These are phyloP conservation scores for Pocillopora grandis DNA, from an alignment of 92 coral and sea anemone genomes.

Conservation along the genomic window DNA sequence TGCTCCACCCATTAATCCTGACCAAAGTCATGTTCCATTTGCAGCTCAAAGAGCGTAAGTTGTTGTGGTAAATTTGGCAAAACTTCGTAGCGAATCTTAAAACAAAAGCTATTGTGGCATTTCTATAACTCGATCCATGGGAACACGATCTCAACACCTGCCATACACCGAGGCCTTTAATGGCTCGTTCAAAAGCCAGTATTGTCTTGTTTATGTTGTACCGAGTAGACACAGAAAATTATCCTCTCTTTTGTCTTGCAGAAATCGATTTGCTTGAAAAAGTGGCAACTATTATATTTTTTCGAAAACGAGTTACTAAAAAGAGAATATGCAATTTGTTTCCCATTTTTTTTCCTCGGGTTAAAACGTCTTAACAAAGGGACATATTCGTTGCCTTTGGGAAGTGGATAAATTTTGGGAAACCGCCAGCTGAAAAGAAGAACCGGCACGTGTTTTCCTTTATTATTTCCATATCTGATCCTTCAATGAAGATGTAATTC, in stretches of 20 bases:
- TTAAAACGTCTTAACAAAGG: no score
- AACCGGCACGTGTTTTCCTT: conserved; percentile 44
- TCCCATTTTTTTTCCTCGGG: no score
- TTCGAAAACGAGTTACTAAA: background rate
- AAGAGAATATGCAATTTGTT: background rate
- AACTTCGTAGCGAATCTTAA: conserved; percentile 14
- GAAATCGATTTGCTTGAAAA: conserved; percentile 19
- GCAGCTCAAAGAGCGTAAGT: background rate
- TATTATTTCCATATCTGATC: conserved; percentile 4
- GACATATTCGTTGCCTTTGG: no score
- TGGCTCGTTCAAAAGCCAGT: conserved; percentile 24
- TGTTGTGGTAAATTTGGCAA: conserved; percentile 6
- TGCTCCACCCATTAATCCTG: background rate
- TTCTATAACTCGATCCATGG: conserved; percentile 26
- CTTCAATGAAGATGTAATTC: conserved; percentile 34
- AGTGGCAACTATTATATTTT: conserved; percentile 25
- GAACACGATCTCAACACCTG: conserved; percentile 24
- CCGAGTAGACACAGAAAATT: conserved; percentile 29
- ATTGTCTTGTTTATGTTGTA: conserved; percentile 33
- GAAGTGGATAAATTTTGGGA: no score
- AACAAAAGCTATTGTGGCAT: conserved; percentile 13
- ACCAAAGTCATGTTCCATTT: background rate
- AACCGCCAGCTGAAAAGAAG: conserved; percentile 14
- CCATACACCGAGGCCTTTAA: conserved; percentile 27
- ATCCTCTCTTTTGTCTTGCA: conserved; percentile 30